A percentile compares a stretch with the other conserved stretches of the same genome.
Conservation (phyloP, 2,888 invertebrate species). For the Brachyptera risi region DNA sequence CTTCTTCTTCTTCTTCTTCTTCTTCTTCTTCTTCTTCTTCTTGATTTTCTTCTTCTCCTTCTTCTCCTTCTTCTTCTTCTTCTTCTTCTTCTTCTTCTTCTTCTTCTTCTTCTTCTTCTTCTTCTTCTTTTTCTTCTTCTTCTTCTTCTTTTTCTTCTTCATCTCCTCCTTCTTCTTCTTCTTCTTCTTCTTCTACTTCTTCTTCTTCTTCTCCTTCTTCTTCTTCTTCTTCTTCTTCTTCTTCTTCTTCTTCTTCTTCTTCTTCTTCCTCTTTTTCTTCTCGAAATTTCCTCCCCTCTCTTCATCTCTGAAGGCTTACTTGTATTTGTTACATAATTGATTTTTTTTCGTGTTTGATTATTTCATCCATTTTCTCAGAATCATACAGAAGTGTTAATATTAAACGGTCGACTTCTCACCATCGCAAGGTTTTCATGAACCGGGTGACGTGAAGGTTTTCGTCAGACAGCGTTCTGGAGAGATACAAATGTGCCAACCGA, state of each 20-base stretch:
- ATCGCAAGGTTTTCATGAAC: too few species aligned
- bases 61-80: not conserved
- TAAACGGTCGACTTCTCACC: too few species aligned
- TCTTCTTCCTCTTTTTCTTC: not conserved
- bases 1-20: not conserved
- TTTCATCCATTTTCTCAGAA: too few species aligned
- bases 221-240: not conserved
- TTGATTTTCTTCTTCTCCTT: not conserved
- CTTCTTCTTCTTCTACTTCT: not conserved
- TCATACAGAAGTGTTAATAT: too few species aligned
- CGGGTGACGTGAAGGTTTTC: too few species aligned
- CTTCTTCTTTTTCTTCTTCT: conserved; percentile 17
- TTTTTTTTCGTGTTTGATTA: too few species aligned
- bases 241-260: not conserved
- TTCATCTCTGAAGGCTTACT: too few species aligned
- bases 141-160: conserved; percentile 14
- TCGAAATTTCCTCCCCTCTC: not conserved
- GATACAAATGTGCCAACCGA: too few species aligned
- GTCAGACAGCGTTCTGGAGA: too few species aligned
- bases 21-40: not conserved
- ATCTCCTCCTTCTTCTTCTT: conserved; percentile 4
- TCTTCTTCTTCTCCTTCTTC: not conserved
- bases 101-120: conserved; percentile 18
- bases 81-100: conserved; percentile 17
- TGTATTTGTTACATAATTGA: too few species aligned